Conservation (phyloP, 2,888 invertebrate species). For the Zygaena filipendulae region DNA sequence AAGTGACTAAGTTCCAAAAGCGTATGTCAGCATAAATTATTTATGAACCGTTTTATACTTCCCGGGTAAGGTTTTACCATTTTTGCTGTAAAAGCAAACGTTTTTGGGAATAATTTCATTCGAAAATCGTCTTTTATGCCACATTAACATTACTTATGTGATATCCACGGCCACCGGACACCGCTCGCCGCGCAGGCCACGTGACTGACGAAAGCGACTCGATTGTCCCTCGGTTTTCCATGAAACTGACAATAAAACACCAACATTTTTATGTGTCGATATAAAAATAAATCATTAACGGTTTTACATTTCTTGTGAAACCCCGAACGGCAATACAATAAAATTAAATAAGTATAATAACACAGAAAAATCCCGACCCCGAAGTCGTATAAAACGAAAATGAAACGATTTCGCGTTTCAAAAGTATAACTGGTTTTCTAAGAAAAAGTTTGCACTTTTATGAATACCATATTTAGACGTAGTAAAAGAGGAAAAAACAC, state of each 20-base stretch:
- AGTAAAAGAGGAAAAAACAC: conserved; percentile 18
- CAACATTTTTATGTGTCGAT: no score
- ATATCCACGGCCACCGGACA: conserved; percentile 19
- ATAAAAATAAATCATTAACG: no score
- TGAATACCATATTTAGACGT: conserved; percentile 34
- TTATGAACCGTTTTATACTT: conserved; percentile 60
- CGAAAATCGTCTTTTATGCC: conserved; percentile 55
- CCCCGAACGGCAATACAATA: no score
- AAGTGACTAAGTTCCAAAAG: conserved; percentile 35
- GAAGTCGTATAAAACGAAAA: no score
- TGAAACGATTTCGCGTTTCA: conserved; percentile 15
- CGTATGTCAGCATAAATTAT: conserved; percentile 41
- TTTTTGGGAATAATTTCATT: conserved; percentile 57
- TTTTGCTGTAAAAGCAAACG: conserved; percentile 41
- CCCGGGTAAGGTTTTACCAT: conserved; percentile 36
- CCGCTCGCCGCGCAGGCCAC: conserved; percentile 19
- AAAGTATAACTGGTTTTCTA: conserved; percentile 22
- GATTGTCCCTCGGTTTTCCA: conserved; percentile 15
- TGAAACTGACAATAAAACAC: no score
- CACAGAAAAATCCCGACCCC: not conserved
- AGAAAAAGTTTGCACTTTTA: conserved; percentile 29
- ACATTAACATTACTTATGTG: conserved; percentile 59
- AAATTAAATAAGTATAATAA: conserved; percentile 3
- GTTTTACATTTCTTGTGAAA: no score
- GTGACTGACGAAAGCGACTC: conserved; percentile 13